Evolutionary conservation across 2,888 invertebrate genomes (phyloP), one percentile per base, ranked within the genome.

Genomic region (Lasioglossum oenotherae): DNA sequence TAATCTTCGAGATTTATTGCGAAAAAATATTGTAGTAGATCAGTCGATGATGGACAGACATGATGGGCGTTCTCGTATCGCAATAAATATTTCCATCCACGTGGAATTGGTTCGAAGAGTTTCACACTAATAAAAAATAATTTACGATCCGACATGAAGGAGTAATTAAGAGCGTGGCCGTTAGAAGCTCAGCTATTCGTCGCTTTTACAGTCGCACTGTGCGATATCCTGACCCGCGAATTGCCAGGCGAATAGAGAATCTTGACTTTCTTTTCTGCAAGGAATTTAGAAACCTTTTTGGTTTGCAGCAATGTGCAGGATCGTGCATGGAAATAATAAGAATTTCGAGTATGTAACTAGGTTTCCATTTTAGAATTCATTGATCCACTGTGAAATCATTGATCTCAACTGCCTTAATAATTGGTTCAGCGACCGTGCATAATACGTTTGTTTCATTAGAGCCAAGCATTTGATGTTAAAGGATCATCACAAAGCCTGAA

Each of bases 121-220:
- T 67, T 67, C 67, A 69, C 38, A 69, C 38, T 69, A 38, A 12
- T 38, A 69, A 69, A 69, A 35, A 38, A 38, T 38, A 69, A 69
- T 69, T 35, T 74, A n/a, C 19, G 38, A n/a, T 49, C 27, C 35
- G 35, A 19, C 31, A 14, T 38, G 53, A 53, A 53, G 38, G 74
- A 74, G 74, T 16, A 53, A 74, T 74, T n/a, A 46, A 6, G 38
- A 74, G 31, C 53, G 53, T 23, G 53, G 35, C n/a, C 74, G 53
- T 74, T 23, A 53, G 74, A 14, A 35, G 74, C 53, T 74, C 4
- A n/a, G 10, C 14, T 19, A 16, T 44, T 60, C 57, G 41, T 60
- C 38, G 69, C 23, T 44, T 46, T 19, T 44, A 41, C 10, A 41
- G 31, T 31, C 27, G 10, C 38, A 19, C 44, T 19, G 12, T 12